These are phyloP conservation scores for Papilio demoleus DNA, from an alignment of 2,888 invertebrate genomes.

Conservation along the genomic window DNA sequence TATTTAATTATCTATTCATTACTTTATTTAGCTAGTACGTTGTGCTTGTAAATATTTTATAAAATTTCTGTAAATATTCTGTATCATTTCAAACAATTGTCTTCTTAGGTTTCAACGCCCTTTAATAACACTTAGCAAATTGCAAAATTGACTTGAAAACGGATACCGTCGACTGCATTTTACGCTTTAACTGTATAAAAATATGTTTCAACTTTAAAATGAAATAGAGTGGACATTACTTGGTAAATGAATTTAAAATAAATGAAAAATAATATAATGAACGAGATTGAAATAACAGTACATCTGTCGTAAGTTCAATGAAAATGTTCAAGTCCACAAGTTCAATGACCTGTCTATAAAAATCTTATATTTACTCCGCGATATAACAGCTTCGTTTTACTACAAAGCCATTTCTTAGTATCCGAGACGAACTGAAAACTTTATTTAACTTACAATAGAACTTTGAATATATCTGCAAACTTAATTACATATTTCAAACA, in stretches of 20 bases:
- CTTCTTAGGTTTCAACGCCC: no score
- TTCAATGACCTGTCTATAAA: conserved; percentile 41
- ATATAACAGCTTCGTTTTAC: conserved; percentile 36
- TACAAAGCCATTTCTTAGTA: conserved; percentile 32
- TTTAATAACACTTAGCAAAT: no score
- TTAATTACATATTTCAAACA: conserved; percentile 29
- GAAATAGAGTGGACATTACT: background rate
- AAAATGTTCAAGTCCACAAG: conserved; percentile 22
- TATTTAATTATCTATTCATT: no score
- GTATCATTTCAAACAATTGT: no score
- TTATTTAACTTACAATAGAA: conserved; percentile 26
- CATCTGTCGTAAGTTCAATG: conserved; percentile 26
- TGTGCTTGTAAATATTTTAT: no score
- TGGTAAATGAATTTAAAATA: background rate
- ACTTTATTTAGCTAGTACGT: no score
- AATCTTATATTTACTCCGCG: conserved; percentile 31
- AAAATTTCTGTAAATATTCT: no score
- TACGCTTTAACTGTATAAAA: background rate
- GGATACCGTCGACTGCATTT: background rate
- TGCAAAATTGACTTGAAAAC: no score
- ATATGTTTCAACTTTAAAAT: background rate
- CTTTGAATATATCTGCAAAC: conserved; percentile 23
- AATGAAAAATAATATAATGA: conserved; percentile 7
- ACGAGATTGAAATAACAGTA: conserved; percentile 35
- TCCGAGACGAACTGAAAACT: conserved; percentile 18